Evolutionary conservation across 2,113 vertebrate genomes (phyloP).

Genomic region (Chionis minor): DNA sequence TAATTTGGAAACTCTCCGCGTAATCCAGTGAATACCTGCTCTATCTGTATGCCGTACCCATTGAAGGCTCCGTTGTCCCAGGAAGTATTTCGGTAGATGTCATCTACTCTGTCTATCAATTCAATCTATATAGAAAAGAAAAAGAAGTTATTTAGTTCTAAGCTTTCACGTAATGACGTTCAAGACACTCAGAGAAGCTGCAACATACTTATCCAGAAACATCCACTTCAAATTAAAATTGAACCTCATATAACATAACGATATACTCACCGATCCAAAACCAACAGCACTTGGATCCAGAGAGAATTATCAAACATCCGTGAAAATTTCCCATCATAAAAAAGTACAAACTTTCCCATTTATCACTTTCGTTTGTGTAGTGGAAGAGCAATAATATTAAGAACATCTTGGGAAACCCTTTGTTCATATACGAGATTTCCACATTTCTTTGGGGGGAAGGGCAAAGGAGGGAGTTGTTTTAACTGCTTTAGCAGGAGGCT

Average conservation of each 20-base stretch:
- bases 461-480: not conserved
- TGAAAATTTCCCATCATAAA: not conserved
- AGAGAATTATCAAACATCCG: not conserved
- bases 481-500: not conserved
- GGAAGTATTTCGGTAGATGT: slow-evolving; percentile 95
- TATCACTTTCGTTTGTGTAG: not conserved
- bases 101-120: slow-evolving; percentile 96
- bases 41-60: slow-evolving; percentile 96
- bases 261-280: not conserved
- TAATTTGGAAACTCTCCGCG: not conserved
- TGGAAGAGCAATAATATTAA: not conserved
- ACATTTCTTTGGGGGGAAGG: not conserved
- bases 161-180: not conserved
- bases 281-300: not conserved
- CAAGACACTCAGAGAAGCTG: not conserved
- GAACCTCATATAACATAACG: not conserved
- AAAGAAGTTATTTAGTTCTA: not conserved
- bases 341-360: not conserved
- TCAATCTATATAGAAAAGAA: slow-evolving; percentile 83
- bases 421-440: not conserved
- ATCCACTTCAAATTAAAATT: not conserved
- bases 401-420: not conserved
- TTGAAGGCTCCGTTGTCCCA: slow-evolving; percentile 89
- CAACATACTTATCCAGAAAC: not conserved
- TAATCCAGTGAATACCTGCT: slow-evolving; percentile 81